phyloP scores from a whole-genome alignment of 1,140 invertebrate species.

The Drosophila arawakana region DNA sequence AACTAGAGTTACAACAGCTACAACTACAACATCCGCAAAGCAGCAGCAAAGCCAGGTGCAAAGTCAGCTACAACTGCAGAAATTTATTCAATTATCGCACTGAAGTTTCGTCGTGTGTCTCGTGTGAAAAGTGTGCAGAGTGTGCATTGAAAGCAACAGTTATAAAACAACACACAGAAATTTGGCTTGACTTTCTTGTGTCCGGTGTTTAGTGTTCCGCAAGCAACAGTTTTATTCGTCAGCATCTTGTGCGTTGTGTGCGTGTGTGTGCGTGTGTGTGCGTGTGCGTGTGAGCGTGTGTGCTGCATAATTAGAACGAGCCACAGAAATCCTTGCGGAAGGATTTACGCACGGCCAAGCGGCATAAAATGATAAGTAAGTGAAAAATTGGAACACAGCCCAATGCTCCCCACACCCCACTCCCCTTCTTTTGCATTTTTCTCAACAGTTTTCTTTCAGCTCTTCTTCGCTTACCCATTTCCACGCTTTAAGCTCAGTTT shows the following conservation, averaged over 20 bases:
- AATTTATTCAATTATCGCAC: conserved; percentile 29
- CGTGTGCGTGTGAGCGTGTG: conserved; percentile 18
- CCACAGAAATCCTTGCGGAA: conserved; percentile 61
- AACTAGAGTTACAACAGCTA: conserved; percentile 27
- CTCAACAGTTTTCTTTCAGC: neutral
- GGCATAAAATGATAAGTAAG: conserved; percentile 82
- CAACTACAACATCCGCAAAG: conserved; percentile 33
- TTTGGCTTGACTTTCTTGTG: neutral
- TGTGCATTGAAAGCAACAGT: conserved; percentile 11
- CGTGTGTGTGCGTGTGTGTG: neutral
- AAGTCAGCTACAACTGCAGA: conserved; percentile 18
- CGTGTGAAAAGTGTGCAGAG: conserved; percentile 1
- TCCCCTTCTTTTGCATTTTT: neutral
- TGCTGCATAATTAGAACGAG: conserved; percentile 49
- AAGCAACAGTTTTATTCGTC: neutral
- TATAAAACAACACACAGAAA: neutral
- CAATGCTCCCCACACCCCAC: neutral
- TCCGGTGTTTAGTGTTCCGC: neutral
- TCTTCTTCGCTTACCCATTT: neutral
- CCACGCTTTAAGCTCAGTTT: neutral
- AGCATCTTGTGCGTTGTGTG: too few species aligned
- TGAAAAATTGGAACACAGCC: conserved; percentile 23
- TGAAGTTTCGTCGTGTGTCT: conserved; percentile 4
- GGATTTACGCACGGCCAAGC: conserved; percentile 74
- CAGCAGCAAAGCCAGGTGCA: conserved; percentile 24